Evolutionary conservation across 2,797 vertebrate species (phyloP).

Genomic region (Malurus splendens): DNA sequence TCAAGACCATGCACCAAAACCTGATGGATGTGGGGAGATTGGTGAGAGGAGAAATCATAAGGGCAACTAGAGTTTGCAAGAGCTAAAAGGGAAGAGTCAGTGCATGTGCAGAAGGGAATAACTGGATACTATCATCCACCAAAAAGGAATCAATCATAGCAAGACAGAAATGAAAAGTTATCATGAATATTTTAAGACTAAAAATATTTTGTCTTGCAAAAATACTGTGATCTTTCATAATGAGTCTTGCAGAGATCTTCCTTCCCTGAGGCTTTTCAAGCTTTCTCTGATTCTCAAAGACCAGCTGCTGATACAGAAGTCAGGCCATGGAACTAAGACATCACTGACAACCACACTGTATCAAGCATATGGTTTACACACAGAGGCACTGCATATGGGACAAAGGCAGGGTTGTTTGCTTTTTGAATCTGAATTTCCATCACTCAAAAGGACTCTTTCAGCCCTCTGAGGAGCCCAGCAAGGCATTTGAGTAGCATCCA

Average conservation of each 20-base stretch:
- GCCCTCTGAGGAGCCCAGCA: not conserved
- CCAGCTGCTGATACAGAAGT: not conserved
- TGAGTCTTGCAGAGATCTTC: not conserved
- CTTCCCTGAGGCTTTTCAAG: constrained; percentile 6
- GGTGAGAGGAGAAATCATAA: not conserved
- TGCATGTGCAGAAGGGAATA: not conserved
- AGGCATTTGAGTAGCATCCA: not conserved
- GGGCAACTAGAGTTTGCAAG: not conserved
- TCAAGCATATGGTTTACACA: not conserved
- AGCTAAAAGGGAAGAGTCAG: not conserved
- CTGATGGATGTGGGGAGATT: not conserved
- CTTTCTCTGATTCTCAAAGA: not conserved
- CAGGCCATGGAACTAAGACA: not conserved
- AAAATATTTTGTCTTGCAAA: not conserved
- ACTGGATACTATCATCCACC: not conserved
- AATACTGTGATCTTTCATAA: not conserved
- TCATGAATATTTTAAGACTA: not conserved
- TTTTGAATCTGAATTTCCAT: not conserved
- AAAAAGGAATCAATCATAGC: not conserved
- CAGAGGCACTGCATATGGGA: not conserved
- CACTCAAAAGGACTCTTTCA: not conserved
- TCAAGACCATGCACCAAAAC: not conserved
- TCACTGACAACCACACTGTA: not conserved
- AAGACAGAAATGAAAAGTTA: not conserved
- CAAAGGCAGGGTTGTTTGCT: constrained; percentile 8